phyloP scores from a whole-genome alignment of 1,140 invertebrate species.

The Scaptomyza pallida region DNA sequence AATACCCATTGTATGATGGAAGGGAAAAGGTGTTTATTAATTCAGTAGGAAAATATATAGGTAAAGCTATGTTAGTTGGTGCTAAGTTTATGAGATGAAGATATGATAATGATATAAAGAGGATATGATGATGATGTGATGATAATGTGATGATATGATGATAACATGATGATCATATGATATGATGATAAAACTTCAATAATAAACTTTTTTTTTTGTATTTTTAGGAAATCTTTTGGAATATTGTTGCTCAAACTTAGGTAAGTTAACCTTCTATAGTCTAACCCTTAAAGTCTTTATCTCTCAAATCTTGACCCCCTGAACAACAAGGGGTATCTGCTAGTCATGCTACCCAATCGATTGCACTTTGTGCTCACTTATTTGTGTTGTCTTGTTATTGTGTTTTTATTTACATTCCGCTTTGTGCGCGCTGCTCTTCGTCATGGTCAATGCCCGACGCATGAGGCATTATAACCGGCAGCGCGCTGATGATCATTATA shows the following conservation, averaged over 20 bases:
- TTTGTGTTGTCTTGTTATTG: slow-evolving; percentile 57
- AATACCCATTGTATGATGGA: slow-evolving; percentile 6
- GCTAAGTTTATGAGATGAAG: no score
- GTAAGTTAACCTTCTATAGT: not conserved
- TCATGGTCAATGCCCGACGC: slow-evolving; percentile 78
- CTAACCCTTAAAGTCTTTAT: no score
- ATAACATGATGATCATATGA: no score
- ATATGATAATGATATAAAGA: no score
- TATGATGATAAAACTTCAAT: not conserved
- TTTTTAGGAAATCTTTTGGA: not conserved
- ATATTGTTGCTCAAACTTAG: not conserved
- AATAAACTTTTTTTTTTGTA: not conserved
- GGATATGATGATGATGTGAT: no score
- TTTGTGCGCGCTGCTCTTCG: slow-evolving; percentile 60
- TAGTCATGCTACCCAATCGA: not conserved
- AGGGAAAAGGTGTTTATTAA: not conserved
- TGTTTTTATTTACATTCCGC: slow-evolving; percentile 76
- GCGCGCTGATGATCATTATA: slow-evolving; percentile 3
- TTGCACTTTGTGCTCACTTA: slow-evolving; percentile 25
- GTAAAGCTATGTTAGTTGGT: no score
- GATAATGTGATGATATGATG: no score
- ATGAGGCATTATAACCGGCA: slow-evolving; percentile 49
- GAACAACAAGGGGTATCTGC: slow-evolving; percentile 16
- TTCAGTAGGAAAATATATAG: not conserved
- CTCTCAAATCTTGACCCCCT: no score